Conservation (phyloP, 2,888 invertebrate genomes). For the Scaptomyza tumidula region DNA sequence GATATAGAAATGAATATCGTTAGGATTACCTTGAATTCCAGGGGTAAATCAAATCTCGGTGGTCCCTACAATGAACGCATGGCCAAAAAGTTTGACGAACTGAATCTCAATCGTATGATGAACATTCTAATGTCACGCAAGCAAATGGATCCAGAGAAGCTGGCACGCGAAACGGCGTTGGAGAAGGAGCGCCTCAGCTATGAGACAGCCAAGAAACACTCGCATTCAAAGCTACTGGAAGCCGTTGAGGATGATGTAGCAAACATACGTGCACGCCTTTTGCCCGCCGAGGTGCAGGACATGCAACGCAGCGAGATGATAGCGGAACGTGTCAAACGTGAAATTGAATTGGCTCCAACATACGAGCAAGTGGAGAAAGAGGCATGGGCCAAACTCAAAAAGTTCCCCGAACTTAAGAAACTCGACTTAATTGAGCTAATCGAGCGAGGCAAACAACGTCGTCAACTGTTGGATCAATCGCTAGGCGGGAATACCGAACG, state of each 20-base stretch:
- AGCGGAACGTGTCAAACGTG: slow-evolving; percentile 60
- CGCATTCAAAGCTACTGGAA: slow-evolving; percentile 67
- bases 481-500: slow-evolving; percentile 82
- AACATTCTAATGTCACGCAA: slow-evolving; percentile 83
- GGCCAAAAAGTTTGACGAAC: slow-evolving; percentile 86
- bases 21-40: not conserved
- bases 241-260: slow-evolving; percentile 80
- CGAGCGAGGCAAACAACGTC: slow-evolving; percentile 78
- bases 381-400: slow-evolving; percentile 56
- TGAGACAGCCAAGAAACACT: slow-evolving; percentile 82
- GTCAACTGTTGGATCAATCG: slow-evolving; percentile 79
- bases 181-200: slow-evolving; percentile 88
- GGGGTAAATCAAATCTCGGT: slow-evolving; percentile 4
- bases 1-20: too few relatives aligned
- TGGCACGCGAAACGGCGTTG: slow-evolving; percentile 87
- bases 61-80: slow-evolving; percentile 75
- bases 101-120: slow-evolving; percentile 88
- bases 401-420: slow-evolving; percentile 62
- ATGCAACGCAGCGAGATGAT: slow-evolving; percentile 81
- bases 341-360: slow-evolving; percentile 57
- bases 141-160: slow-evolving; percentile 82
- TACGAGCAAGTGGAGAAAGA: slow-evolving; percentile 65
- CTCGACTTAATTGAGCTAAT: slow-evolving; percentile 82
- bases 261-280: slow-evolving; percentile 80
- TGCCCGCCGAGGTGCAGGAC: slow-evolving; percentile 85